Conservation (phyloP, 2,888 invertebrate species). For the Agelastica alni region DNA sequence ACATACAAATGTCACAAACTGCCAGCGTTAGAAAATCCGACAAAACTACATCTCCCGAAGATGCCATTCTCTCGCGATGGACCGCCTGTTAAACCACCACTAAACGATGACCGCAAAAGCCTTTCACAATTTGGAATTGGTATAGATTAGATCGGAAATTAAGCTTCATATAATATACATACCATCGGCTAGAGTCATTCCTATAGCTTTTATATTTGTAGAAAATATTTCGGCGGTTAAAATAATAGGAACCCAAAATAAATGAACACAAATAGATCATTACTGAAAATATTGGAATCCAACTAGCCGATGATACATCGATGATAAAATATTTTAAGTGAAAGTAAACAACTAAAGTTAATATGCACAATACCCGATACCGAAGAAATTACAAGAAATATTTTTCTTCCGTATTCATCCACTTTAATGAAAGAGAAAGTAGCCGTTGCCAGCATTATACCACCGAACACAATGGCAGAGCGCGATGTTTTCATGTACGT, state of each 20-base stretch:
- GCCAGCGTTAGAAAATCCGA: too few relatives aligned
- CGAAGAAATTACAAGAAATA: slow-evolving; percentile 49
- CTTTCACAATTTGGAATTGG: too few relatives aligned
- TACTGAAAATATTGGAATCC: slow-evolving; percentile 50
- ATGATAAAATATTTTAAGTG: slow-evolving; percentile 43
- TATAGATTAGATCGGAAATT: too few relatives aligned
- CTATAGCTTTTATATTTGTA: slow-evolving; percentile 52
- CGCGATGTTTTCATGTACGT: slow-evolving; percentile 44
- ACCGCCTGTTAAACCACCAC: too few relatives aligned
- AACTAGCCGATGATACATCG: slow-evolving; percentile 46
- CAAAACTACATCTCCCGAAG: too few relatives aligned
- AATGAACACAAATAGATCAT: too few relatives aligned
- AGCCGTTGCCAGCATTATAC: slow-evolving; percentile 50
- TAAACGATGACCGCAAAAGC: too few relatives aligned
- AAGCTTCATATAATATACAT: too few relatives aligned
- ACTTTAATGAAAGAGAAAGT: slow-evolving; percentile 45
- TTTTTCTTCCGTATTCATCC: slow-evolving; percentile 51
- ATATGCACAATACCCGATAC: slow-evolving; percentile 48
- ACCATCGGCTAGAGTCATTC: slow-evolving; percentile 52
- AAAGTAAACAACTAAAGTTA: slow-evolving; percentile 50
- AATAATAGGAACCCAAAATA: slow-evolving; percentile 53
- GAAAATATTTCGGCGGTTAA: slow-evolving; percentile 54
- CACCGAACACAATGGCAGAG: slow-evolving; percentile 51
- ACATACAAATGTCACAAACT: too few relatives aligned
- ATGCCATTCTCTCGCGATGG: too few relatives aligned